phyloP scores from a whole-genome alignment of 2,888 invertebrate genomes.

The Vesta saturnalis region DNA sequence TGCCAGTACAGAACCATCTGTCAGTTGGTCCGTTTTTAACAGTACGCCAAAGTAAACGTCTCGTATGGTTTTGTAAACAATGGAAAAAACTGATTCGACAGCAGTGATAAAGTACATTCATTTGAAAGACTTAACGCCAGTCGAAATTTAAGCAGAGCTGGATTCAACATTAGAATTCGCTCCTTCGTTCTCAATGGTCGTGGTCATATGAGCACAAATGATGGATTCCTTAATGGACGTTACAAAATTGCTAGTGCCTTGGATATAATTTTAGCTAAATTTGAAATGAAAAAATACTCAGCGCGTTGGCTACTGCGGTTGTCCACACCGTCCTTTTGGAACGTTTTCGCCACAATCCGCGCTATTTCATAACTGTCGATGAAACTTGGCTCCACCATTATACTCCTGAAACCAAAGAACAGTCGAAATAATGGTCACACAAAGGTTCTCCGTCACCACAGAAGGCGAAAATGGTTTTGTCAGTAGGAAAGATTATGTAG shows the following conservation, averaged over 20 bases:
- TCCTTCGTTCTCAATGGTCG: not conserved
- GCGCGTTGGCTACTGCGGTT: no score
- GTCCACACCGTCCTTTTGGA: no score
- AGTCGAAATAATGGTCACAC: not conserved
- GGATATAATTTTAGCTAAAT: not conserved
- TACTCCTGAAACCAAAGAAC: not conserved
- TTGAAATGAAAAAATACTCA: no score
- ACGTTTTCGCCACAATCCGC: no score
- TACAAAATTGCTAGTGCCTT: not conserved
- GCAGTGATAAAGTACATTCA: not conserved
- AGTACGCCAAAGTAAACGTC: not conserved
- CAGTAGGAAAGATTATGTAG: no score
- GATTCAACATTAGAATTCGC: not conserved
- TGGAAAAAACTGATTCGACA: not conserved
- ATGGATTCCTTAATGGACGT: not conserved
- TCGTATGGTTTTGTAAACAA: no score
- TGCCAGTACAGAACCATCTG: no score
- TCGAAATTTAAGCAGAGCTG: not conserved
- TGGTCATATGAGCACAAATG: not conserved
- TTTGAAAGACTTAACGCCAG: not conserved
- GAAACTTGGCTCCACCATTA: not conserved
- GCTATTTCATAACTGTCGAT: not conserved
- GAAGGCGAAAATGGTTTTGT: not conserved
- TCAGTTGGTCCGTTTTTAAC: no score
- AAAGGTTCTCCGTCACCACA: not conserved